Evolutionary conservation across 2,113 vertebrate genomes (phyloP), one percentile per base, ranked within the genome.

Genomic region (Cygnus buccinator): DNA sequence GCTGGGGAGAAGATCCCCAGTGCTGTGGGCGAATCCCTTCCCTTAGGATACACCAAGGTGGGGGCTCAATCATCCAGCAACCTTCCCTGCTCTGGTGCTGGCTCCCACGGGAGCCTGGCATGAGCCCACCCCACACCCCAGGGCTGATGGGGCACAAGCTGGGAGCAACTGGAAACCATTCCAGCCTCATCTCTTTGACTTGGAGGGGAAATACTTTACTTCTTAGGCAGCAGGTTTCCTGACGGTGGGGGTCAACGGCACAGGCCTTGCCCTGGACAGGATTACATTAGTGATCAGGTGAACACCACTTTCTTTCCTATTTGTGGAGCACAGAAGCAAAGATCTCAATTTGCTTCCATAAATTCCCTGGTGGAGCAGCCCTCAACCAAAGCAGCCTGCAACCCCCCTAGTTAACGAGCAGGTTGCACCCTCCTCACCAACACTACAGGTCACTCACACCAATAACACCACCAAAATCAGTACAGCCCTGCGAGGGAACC

Each of bases 231-330:
- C 59, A 72, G 39, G 9, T 62, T 95, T 90, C 44, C 72, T 2
- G 7, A 75, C 84, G 72, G 6, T 35, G 48, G 43, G 37, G 23
- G 25, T 46, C 48, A 22, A 10, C 0, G 0, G 4, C 2, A 8
- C 2, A 16, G 19, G 57, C 46, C 61, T 48, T 62, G 22, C 55
- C 39, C 31, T 3, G 33, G 29, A 8, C 25, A 39, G 55, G 28
- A 37, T 19, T 7, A 9, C 20, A 10, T 48, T 21, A 21, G 9
- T 11, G 46, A 48, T 48, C 46, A 48, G 20, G 19, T 48, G 46
- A 48, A 48, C 46, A 48, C 46, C 9, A 9, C 46, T 48, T 48
- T 48, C 46, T 31, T 39, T 31, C 26, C 33, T 6, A 1, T 39
- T 63, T 44, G 10, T 5, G 8, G 31, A 35, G 46, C 44, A 8